These are phyloP conservation scores for Buphagus erythrorhynchus DNA, from an alignment of 2,797 vertebrate species.

Conservation along the genomic window DNA sequence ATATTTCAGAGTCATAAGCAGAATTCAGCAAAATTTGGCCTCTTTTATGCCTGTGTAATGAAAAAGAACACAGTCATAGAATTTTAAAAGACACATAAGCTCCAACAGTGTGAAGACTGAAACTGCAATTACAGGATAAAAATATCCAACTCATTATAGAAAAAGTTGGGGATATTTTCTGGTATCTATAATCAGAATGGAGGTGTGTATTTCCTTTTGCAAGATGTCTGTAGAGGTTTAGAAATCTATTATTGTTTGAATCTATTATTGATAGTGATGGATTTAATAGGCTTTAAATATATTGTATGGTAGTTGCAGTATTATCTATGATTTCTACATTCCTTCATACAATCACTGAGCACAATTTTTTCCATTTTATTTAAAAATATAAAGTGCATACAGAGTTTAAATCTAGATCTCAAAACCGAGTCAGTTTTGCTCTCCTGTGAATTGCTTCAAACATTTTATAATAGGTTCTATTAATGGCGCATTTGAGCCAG, in stretches of 20 bases:
- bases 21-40: not conserved
- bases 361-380: not conserved
- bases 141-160: not conserved
- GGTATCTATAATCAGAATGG: not conserved
- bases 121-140: not conserved
- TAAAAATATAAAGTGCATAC: not conserved
- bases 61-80: not conserved
- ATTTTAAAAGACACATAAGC: not conserved
- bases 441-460: not conserved
- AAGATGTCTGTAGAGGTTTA: not conserved
- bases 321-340: not conserved
- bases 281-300: not conserved
- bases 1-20: not conserved
- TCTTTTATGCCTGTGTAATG: not conserved
- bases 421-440: not conserved
- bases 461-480: not conserved
- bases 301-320: not conserved
- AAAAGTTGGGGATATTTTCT: not conserved
- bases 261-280: not conserved
- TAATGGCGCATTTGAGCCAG: not conserved
- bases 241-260: not conserved
- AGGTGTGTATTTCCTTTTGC: not conserved
- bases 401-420: not conserved
- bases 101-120: not conserved
- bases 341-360: not conserved